Evolutionary conservation across 2,797 vertebrate species (phyloP).

Genomic region (Anguilla megastoma): DNA sequence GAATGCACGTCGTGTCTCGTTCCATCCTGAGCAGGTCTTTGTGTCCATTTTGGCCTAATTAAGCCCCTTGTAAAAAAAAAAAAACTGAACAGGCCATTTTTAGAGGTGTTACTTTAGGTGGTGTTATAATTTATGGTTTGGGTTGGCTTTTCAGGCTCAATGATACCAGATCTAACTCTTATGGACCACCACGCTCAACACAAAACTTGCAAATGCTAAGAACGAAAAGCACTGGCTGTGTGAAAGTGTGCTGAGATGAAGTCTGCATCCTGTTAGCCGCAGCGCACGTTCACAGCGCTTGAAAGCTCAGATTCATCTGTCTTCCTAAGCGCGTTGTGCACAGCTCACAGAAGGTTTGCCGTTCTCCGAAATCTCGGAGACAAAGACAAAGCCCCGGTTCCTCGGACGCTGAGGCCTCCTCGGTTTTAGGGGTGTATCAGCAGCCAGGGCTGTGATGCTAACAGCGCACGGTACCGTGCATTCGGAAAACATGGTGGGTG

Average conservation of each 20-base stretch:
- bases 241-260: neutral
- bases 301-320: neutral
- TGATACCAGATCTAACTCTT: neutral
- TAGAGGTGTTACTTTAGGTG: no score
- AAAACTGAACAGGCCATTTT: no score
- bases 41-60: neutral
- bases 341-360: neutral
- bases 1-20: neutral
- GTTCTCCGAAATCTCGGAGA: neutral
- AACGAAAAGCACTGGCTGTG: neutral
- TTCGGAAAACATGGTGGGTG: neutral
- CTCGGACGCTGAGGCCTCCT: neutral
- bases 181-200: neutral
- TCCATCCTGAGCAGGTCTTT: neutral
- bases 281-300: neutral
- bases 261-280: neutral
- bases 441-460: neutral
- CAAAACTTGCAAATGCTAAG: neutral
- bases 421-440: neutral
- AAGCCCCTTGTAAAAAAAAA: neutral
- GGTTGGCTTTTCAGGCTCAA: neutral
- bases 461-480: neutral
- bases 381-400: neutral
- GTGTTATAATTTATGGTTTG: no score
- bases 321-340: neutral